These are phyloP conservation scores for Tanypteryx hageni DNA, from an alignment of 2,888 invertebrate genomes.

Conservation along the genomic window DNA sequence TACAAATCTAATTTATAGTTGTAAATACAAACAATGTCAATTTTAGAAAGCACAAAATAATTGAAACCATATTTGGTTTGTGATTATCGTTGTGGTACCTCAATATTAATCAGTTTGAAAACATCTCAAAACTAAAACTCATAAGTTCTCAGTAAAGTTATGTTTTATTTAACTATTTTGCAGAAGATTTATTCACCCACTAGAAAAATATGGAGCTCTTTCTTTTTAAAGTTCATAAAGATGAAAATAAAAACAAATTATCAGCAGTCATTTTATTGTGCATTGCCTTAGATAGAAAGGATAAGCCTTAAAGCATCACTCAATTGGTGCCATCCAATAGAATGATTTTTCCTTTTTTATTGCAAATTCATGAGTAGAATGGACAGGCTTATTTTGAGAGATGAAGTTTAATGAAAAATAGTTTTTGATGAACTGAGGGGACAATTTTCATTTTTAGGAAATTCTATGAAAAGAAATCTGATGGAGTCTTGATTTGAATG, in stretches of 20 bases:
- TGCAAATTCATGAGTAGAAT: too few species aligned
- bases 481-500: too few species aligned
- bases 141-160: neutral
- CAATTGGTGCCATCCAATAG: neutral
- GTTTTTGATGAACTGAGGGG: too few species aligned
- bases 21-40: neutral
- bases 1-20: neutral
- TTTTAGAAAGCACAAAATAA: neutral
- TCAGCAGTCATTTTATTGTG: neutral
- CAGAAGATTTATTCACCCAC: conserved; percentile 25
- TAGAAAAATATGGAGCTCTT: conserved; percentile 55
- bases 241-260: conserved; percentile 4
- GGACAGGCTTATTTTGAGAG: too few species aligned
- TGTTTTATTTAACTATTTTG: conserved; percentile 12
- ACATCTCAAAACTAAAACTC: neutral
- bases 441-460: too few species aligned
- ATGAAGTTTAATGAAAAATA: too few species aligned
- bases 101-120: neutral
- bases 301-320: neutral
- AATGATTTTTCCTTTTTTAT: neutral
- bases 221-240: neutral
- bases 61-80: neutral
- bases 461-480: too few species aligned
- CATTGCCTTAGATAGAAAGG: neutral
- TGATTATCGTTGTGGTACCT: neutral